Conservation (phyloP, 2,888 invertebrate species). For the Oegoconia quadripuncta region DNA sequence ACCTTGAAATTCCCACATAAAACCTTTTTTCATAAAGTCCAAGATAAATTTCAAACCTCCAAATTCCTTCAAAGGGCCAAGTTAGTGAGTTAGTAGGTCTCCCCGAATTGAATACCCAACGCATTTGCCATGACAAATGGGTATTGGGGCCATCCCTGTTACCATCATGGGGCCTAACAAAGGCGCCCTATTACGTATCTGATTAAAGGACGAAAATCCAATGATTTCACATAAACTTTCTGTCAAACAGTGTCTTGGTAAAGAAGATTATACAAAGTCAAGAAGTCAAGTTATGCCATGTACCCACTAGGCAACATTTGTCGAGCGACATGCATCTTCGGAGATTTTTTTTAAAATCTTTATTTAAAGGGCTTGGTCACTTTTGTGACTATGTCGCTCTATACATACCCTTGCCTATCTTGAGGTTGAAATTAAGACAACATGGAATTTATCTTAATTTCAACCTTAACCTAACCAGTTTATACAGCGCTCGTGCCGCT, state of each 20-base stretch:
- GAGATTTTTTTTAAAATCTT: too few species aligned
- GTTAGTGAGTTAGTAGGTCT: conserved; percentile 7
- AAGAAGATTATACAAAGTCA: background rate
- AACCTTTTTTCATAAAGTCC: too few species aligned
- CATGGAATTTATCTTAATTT: too few species aligned
- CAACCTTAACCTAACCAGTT: too few species aligned
- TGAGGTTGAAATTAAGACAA: too few species aligned
- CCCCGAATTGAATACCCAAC: conserved; percentile 9
- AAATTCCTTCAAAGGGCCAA: background rate
- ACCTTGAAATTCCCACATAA: too few species aligned
- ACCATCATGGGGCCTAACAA: conserved; percentile 24
- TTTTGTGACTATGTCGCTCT: too few species aligned
- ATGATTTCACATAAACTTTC: conserved; percentile 52
- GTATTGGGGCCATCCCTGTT: conserved; percentile 23
- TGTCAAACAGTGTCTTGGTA: conserved; percentile 30
- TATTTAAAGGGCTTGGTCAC: too few species aligned
- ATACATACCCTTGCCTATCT: too few species aligned
- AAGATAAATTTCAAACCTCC: background rate
- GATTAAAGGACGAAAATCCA: conserved; percentile 50
- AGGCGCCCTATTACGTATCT: conserved; percentile 30
- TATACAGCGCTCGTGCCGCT: too few species aligned
- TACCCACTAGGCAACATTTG: conserved; percentile 11
- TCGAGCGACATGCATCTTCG: too few species aligned
- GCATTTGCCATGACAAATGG: conserved; percentile 30
- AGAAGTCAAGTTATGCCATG: conserved; percentile 10